These are phyloP conservation scores for Ctenochaetus hawaiiensis DNA, from an alignment of 2,797 vertebrate species.

Conservation along the genomic window DNA sequence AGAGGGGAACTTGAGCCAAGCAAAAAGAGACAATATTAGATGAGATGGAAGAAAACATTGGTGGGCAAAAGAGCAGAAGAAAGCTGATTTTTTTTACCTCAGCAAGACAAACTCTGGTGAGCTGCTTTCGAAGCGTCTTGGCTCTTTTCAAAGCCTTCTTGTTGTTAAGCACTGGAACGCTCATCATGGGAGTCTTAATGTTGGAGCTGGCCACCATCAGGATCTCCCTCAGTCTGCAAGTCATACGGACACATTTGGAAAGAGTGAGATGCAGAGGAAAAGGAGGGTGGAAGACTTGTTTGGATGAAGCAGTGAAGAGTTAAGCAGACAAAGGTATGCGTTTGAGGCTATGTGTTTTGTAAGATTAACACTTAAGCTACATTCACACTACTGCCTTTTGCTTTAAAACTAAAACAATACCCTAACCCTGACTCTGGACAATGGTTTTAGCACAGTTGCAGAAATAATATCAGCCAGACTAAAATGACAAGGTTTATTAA, in stretches of 20 bases:
- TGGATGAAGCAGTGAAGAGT: neutral
- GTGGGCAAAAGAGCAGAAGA: neutral
- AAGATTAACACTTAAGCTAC: neutral
- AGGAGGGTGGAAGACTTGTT: neutral
- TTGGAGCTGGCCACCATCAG: conserved; percentile 93
- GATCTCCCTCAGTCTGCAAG: conserved; percentile 92
- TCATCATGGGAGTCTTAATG: conserved; percentile 98
- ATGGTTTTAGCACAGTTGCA: too few species aligned
- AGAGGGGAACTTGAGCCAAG: too few species aligned
- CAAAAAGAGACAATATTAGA: neutral
- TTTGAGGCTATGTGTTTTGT: neutral
- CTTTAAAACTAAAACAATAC: too few species aligned
- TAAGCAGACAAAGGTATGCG: neutral
- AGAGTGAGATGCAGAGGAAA: neutral
- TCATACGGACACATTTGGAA: neutral
- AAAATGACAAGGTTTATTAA: too few species aligned
- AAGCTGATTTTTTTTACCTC: conserved; percentile 85
- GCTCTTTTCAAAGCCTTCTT: conserved; percentile 90
- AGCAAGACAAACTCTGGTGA: conserved; percentile 91
- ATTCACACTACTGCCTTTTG: too few species aligned
- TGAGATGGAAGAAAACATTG: neutral
- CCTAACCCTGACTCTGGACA: too few species aligned
- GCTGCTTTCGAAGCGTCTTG: conserved; percentile 89
- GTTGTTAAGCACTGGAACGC: conserved; percentile 90
- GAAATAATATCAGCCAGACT: too few species aligned